Conservation (phyloP, 2,113 vertebrate genomes). For the Odontesthes bonariensis region DNA sequence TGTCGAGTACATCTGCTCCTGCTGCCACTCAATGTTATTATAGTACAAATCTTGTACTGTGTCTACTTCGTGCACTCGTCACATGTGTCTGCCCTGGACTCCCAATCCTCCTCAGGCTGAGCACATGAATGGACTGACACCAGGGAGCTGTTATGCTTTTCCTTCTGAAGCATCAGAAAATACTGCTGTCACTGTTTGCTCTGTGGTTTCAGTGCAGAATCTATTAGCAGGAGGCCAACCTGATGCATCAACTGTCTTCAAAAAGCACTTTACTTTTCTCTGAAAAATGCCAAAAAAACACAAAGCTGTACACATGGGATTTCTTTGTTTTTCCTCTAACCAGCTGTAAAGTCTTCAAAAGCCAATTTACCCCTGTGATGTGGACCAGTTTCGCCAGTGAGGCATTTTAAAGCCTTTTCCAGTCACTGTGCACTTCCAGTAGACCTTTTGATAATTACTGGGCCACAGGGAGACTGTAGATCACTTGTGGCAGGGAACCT, state of each 20-base stretch:
- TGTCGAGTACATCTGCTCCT: slow-evolving; percentile 42
- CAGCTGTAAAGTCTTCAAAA: slow-evolving; percentile 23
- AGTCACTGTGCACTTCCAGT: slow-evolving; percentile 41
- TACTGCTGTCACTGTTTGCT: slow-evolving; percentile 9
- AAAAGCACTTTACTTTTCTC: slow-evolving; percentile 12
- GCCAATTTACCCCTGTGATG: slow-evolving; percentile 30
- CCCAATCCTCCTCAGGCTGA: slow-evolving; percentile 7
- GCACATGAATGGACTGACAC: slow-evolving; percentile 23
- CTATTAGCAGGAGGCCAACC: slow-evolving; percentile 21
- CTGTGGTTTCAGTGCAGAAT: slow-evolving; percentile 25
- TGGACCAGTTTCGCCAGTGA: slow-evolving; percentile 8
- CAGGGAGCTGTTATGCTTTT: slow-evolving; percentile 2
- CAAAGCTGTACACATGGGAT: slow-evolving; percentile 38
- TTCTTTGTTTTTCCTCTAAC: neutral
- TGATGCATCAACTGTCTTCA: slow-evolving; percentile 13
- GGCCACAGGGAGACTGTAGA: slow-evolving; percentile 19
- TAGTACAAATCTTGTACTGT: slow-evolving; percentile 3
- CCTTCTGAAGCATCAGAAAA: slow-evolving; percentile 2
- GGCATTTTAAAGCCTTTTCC: slow-evolving; percentile 57
- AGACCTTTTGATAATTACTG: slow-evolving; percentile 33
- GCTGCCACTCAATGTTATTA: neutral
- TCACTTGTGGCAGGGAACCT: slow-evolving; percentile 31
- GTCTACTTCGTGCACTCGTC: neutral
- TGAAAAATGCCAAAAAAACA: slow-evolving; percentile 30
- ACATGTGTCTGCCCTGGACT: slow-evolving; percentile 23